Percentiles rank a stretch among this genome's conserved stretches.
Conservation (phyloP, 2,797 vertebrate species). For the Lates japonicus region DNA sequence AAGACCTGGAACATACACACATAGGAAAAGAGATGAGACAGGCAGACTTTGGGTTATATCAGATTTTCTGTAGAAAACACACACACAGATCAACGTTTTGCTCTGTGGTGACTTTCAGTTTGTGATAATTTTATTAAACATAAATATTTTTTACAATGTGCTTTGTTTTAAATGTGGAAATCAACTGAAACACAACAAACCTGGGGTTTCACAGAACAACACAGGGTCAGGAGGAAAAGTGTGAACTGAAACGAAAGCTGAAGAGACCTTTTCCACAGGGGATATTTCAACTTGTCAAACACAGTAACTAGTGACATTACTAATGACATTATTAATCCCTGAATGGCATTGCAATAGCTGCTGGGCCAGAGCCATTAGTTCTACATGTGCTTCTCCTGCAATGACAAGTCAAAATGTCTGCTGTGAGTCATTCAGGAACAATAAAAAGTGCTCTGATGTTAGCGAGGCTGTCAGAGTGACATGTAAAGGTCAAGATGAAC, state of each 20-base stretch:
- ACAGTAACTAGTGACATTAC: no score
- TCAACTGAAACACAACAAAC: background rate
- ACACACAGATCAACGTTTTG: background rate
- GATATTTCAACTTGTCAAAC: background rate
- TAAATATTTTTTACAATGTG: background rate
- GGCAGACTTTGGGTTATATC: constrained; percentile 4
- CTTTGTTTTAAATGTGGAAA: background rate
- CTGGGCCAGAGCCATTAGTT: background rate
- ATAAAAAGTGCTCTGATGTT: background rate
- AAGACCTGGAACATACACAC: constrained; percentile 87
- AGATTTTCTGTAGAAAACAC: constrained; percentile 28
- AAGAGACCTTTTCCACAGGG: background rate
- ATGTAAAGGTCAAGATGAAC: background rate
- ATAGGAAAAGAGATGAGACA: constrained; percentile 8
- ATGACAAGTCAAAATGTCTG: background rate
- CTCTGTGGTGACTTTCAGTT: background rate
- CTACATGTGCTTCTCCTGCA: background rate
- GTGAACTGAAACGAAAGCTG: background rate
- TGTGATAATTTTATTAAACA: background rate
- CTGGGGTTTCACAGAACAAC: background rate
- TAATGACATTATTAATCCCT: background rate
- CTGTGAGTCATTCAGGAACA: background rate
- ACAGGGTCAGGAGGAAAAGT: background rate
- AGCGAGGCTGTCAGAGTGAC: background rate
- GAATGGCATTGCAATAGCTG: background rate